These are phyloP conservation scores for Scolopax rusticola DNA, from an alignment of 2,797 vertebrate species.

Conservation along the genomic window DNA sequence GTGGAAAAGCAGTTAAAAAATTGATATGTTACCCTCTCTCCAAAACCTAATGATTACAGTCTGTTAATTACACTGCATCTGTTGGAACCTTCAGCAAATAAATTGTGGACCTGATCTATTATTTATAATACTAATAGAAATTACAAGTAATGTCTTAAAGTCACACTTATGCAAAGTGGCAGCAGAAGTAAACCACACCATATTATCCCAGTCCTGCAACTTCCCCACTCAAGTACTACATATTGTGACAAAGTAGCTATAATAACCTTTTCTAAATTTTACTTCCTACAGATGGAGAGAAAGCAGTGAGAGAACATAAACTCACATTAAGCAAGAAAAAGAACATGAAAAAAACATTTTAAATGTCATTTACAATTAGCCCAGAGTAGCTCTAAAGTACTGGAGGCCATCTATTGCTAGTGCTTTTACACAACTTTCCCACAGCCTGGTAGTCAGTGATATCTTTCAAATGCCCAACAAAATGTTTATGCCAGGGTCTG, in stretches of 20 bases:
- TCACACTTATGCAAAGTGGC: not conserved
- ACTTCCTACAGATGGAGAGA: constrained; percentile 15
- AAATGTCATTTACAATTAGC: not conserved
- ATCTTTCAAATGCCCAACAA: not conserved
- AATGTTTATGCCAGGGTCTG: not conserved
- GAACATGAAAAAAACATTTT: not conserved
- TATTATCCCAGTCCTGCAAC: not conserved
- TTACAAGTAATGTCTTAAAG: not conserved
- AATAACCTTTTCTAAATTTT: not conserved
- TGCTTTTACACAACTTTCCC: not conserved
- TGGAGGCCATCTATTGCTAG: accelerated
- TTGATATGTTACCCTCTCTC: constrained; percentile 18
- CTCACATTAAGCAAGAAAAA: not conserved
- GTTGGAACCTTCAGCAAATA: constrained; percentile 26
- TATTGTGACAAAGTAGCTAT: not conserved
- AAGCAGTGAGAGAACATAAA: not conserved
- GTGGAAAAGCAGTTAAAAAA: constrained; percentile 53
- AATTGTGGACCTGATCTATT: constrained; percentile 25
- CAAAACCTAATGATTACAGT: constrained; percentile 58
- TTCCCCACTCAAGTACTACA: not conserved
- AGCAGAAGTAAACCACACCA: not conserved
- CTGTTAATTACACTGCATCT: constrained; percentile 58
- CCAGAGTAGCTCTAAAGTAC: not conserved
- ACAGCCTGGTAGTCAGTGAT: not conserved
- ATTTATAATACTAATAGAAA: constrained; percentile 9